Evolutionary conservation across 2,797 vertebrate species (phyloP).

Genomic region (Channa striata): DNA sequence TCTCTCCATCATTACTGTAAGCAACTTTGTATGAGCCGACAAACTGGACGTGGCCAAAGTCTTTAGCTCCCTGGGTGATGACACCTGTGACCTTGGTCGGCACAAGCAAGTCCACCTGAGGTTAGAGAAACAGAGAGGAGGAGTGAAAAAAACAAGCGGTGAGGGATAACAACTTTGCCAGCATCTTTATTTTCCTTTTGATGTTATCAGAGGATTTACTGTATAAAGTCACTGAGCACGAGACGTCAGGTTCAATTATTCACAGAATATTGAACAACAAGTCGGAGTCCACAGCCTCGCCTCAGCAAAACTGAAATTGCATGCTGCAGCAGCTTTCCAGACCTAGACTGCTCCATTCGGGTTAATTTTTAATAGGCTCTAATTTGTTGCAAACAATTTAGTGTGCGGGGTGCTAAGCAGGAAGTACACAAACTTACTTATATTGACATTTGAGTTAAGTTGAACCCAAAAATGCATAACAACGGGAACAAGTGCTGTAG

Average conservation of each 20-base stretch:
- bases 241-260: constrained; percentile 82
- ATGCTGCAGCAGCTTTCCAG: constrained; percentile 72
- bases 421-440: constrained; percentile 49
- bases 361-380: constrained; percentile 81
- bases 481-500: background rate
- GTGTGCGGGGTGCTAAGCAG: constrained; percentile 32
- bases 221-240: constrained; percentile 63
- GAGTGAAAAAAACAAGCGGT: no score
- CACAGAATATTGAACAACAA: constrained; percentile 80
- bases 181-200: constrained; percentile 47
- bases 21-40: constrained; percentile 98
- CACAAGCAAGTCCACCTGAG: constrained; percentile 92
- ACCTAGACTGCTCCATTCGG: constrained; percentile 62
- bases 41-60: constrained; percentile 98
- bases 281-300: constrained; percentile 67
- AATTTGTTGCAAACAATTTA: constrained; percentile 74
- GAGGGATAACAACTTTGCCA: constrained; percentile 40
- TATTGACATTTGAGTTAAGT: constrained; percentile 41
- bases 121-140: constrained; percentile 24
- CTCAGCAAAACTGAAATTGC: constrained; percentile 79
- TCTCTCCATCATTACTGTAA: constrained; percentile 93
- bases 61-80: constrained; percentile 99
- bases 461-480: constrained; percentile 12
- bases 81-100: constrained; percentile 97
- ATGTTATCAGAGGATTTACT: constrained; percentile 64